Conservation (phyloP, 2,888 invertebrate genomes). For the Elegia similella region DNA sequence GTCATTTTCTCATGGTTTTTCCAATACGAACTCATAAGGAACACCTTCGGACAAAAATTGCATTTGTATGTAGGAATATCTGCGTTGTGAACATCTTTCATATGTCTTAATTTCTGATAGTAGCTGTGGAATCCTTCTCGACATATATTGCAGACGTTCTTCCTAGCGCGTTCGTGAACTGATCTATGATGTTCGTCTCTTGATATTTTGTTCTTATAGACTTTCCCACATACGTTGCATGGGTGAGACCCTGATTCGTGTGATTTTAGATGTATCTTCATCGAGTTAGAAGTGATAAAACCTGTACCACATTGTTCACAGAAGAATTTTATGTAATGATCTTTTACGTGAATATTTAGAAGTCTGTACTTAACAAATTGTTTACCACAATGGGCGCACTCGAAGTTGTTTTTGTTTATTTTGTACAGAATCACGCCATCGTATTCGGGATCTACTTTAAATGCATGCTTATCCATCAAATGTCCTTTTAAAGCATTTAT, state of each 20-base stretch:
- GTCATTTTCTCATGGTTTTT: constrained; percentile 6
- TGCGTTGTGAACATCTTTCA: constrained; percentile 12
- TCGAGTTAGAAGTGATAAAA: not conserved
- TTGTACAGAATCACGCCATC: constrained; percentile 33
- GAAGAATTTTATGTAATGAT: constrained; percentile 59
- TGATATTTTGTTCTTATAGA: not conserved
- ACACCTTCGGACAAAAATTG: constrained; percentile 15
- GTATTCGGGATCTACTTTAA: not conserved
- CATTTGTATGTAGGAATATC: constrained; percentile 14
- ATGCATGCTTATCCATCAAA: not conserved
- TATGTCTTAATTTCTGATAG: constrained; percentile 7
- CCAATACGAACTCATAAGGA: constrained; percentile 9
- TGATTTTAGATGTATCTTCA: not conserved
- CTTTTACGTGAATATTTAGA: constrained; percentile 59
- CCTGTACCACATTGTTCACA: constrained; percentile 58
- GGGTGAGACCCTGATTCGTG: not conserved
- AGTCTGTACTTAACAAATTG: constrained; percentile 51
- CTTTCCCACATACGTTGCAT: not conserved
- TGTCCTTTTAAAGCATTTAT: constrained; percentile 4
- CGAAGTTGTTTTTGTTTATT: constrained; percentile 29
- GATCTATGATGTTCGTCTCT: constrained; percentile 3
- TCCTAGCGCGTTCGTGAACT: not conserved
- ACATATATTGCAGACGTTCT: constrained; percentile 12
- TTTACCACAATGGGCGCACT: constrained; percentile 38
- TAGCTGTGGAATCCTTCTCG: constrained; percentile 7